phyloP scores from a whole-genome alignment of 2,888 invertebrate genomes.

The Carterocephalus palaemon region DNA sequence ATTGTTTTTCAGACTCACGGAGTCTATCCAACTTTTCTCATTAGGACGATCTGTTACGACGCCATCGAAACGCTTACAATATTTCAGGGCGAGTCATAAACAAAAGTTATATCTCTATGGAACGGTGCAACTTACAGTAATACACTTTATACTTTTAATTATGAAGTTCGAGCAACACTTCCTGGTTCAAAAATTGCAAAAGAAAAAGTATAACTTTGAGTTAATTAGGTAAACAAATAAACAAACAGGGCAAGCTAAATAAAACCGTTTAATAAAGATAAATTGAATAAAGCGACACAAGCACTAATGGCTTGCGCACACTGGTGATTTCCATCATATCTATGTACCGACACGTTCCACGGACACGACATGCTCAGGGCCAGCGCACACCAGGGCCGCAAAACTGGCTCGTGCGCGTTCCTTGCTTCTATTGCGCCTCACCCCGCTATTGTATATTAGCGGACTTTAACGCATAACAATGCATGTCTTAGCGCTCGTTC shows the following conservation, averaged over 20 bases:
- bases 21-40: conserved; percentile 72
- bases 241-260: not conserved
- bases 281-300: too few species aligned
- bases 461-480: too few species aligned
- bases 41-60: conserved; percentile 63
- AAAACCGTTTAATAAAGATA: too few species aligned
- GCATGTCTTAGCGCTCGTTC: too few species aligned
- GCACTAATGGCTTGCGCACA: too few species aligned
- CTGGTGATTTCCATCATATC: too few species aligned
- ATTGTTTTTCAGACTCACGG: conserved; percentile 62
- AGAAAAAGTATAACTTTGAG: conserved; percentile 7
- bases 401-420: too few species aligned
- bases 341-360: too few species aligned
- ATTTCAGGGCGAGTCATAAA: conserved; percentile 36
- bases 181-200: conserved; percentile 6
- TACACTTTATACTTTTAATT: conserved; percentile 35
- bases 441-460: too few species aligned
- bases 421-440: too few species aligned
- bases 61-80: conserved; percentile 53
- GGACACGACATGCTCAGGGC: too few species aligned
- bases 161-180: conserved; percentile 10
- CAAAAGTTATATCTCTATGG: conserved; percentile 35
- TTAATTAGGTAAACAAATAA: conserved; percentile 17
- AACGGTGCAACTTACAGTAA: conserved; percentile 33
- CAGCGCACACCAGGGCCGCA: too few species aligned